Base-by-base conservation (phyloP, 2,797 vertebrate species). In the Sebastes kiyomatsui region DNA sequence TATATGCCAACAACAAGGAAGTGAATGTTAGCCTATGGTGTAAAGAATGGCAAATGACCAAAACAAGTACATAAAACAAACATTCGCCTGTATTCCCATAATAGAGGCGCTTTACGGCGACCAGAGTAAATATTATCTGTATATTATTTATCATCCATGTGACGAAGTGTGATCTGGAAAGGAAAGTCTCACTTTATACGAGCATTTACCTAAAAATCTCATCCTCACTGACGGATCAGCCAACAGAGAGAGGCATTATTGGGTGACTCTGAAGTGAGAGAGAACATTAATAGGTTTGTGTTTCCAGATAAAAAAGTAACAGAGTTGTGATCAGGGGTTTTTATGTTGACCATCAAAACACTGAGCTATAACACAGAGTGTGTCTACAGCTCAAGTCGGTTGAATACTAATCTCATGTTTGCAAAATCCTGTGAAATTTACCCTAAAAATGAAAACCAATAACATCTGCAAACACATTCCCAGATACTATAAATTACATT, bases 31-130 rank as follows among this genome's bases (percentile, higher is more conserved):
- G 86, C 74, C 85, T 86, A 85, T 78, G 87, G 92, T 94, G 93
- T 86, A 95, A 95, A 94, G 92, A 95, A 95, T 93, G 94, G 93
- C 94, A 95, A 90, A 88, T 90, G 81, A 95, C 94, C 94, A 95
- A 95, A 89, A 93, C 88, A 94, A 95, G 92, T 93, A 94, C 87
- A 93, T 83, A 90, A 94, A 93, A 94, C 93, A 95, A 94, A 94
- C 92, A 95, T 90, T 85, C 23, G 16, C 71, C 87, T 92, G 88
- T 91, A 85, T 88, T 90, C 84, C 90, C 85, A 92, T 93, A 93
- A 95, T 91, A 88, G 88, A 88, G 90, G 87, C 18, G 68, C 89
- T 94, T 94, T 92, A 90, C 85, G 74, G 74, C 73, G 55, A 88
- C 78, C 87, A 74, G 86, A 81, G 89, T 91, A 88, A 94, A 96